Base-by-base conservation (phyloP, 2,888 invertebrate genomes). In the Alcis repandata region DNA sequence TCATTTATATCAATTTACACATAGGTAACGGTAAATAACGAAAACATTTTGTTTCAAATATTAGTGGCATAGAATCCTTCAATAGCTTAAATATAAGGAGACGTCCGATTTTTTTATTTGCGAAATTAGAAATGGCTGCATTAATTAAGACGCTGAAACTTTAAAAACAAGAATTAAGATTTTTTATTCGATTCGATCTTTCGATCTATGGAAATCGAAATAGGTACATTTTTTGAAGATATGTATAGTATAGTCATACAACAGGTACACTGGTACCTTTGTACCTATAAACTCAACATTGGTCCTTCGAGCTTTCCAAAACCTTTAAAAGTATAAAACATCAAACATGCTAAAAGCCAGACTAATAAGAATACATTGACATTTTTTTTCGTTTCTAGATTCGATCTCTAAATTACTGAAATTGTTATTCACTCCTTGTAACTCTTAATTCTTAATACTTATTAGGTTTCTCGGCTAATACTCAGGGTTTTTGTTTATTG, bases 231-330 rank as follows among this genome's bases (percentile, higher is more conserved):
- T 53, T 32, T 63, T 53, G 41, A 43, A 59, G 63, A 63, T 63
- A 63, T 63, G 63, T 59, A 53, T 63, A 46, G 11, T 63, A 46
- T 15, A 63, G 40, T 54, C 33, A 48, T 63, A 59, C 58, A 63
- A 40, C 63, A 63, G 58, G 58, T 63, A 63, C 48, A 19, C 15
- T 45, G 19, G 48, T 38, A 10, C 40, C 41, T 33, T 59, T 48
- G 27, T 40, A 51, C 19, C 54, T 17, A 53, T 53, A 46, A 53
- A 19, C 20, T 54, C 48, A 63, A 59, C 22, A 53, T 63, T 63
- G 63, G 63, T 63, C 63, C 63, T 63, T 54, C 46, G 33, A 54
- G 32, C 41, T 22, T 48, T 33, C 40, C 41, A 41, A 54, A 59
- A 48, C 22, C 33, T 33, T 33, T n/a, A 1, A 17, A 49, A 48